Evolutionary conservation across 2,888 invertebrate genomes (phyloP), one percentile per base, ranked within the genome.

Genomic region (Balanococcus diminutus): DNA sequence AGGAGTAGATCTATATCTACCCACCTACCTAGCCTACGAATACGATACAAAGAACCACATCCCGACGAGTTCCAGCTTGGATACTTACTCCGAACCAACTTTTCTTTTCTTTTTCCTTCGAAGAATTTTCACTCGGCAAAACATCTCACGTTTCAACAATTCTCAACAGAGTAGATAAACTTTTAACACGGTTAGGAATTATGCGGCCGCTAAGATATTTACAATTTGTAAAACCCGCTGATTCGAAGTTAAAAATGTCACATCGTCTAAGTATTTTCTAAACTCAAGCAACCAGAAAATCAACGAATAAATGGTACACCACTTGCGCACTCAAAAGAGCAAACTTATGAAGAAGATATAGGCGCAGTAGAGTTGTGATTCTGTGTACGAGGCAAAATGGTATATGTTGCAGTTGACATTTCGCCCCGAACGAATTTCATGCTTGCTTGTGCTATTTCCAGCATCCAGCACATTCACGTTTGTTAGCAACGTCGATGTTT

Each of bases 251-350:
- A 51, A 81, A 81, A 81, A 81, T 81, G 81, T 46, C 19, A 82
- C 82, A 56, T 82, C 82, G 32, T 56, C 82, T 2, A 31, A 82
- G 32, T 46, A 32, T 82, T 51, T 82, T 82, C 82, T 19, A 4
- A 51, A 82, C 51, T 82, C 82, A 51, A 82, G 82, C 82, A 82
- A 82, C 82, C 82, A 82, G 82, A 82, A 82, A 82, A 82, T 82
- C 51, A 51, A 82, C 46, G 82, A 82, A 82, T 82, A 82, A 82
- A 51, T 56, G 46, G 46, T 82, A 56, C 82, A 31, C 81, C 51
- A 82, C 82, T 82, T 82, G 51, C 46, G 82, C 56, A 56, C 82
- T 82, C 19, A 82, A 82, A 82, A 79, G 75, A 79, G 75, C 75
- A 36, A 79, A 79, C 36, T 79, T 36, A 16, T 9, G 67, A 67